Evolutionary conservation across 2,113 vertebrate species (phyloP).

Genomic region (Zapornia atra): DNA sequence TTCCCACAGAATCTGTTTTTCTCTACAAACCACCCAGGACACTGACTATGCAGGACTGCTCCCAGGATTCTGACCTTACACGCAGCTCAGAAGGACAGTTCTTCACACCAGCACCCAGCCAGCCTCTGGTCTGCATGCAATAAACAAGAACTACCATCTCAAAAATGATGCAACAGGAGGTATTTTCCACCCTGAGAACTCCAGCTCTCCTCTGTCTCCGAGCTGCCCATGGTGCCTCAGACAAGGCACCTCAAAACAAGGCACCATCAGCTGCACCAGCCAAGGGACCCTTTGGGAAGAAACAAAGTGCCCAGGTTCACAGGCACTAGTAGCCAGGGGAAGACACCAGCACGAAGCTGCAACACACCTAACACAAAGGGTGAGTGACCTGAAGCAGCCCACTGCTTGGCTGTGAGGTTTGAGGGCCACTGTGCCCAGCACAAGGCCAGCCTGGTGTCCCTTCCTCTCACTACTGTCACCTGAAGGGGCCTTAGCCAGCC

Average conservation of each 20-base stretch:
- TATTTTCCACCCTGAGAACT: background rate
- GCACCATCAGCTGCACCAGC: background rate
- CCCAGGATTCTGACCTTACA: background rate
- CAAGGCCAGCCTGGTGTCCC: background rate
- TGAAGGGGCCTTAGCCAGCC: background rate
- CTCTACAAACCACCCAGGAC: background rate
- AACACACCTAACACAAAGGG: background rate
- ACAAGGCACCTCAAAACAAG: background rate
- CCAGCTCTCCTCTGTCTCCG: background rate
- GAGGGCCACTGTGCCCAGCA: background rate
- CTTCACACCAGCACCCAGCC: background rate
- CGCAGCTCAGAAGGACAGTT: background rate
- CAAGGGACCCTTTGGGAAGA: background rate
- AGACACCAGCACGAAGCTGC: fast-evolving
- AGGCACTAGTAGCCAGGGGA: background rate
- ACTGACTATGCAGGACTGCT: background rate
- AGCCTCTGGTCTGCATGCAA: fast-evolving
- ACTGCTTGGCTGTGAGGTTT: background rate
- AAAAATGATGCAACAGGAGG: background rate
- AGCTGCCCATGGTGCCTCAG: background rate
- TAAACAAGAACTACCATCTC: background rate
- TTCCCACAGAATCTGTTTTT: background rate
- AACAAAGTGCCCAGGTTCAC: fast-evolving
- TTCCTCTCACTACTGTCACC: background rate
- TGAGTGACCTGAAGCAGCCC: background rate